Evolutionary conservation across 2,888 invertebrate species (phyloP), one percentile per base, ranked within the genome.

Genomic region (Patella pellucida): DNA sequence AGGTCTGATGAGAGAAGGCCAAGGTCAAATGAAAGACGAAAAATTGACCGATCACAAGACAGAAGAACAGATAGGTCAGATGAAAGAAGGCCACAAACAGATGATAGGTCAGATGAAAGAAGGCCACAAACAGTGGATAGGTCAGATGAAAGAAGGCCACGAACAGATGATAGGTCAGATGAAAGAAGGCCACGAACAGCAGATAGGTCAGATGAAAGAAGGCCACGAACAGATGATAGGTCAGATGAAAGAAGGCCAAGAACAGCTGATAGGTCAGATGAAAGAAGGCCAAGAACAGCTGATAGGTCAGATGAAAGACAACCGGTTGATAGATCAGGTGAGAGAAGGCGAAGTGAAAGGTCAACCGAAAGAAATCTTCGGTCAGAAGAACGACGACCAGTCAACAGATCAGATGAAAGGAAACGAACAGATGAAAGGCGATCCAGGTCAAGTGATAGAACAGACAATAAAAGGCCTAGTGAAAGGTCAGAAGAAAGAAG

Each of bases 211-310:
- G 69, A 23, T 73, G 75, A 4, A 68, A 72, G 7, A 4, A 41
- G 41, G n/a, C n/a, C n/a, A 78, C 75, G 19, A 77, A 78, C 7
- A 81, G 82, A 68, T 79, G 81, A 14, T 80, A 81, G 31, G 79
- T 78, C 67, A 68, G 74, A 69, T 50, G 72, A 69, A 56, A 77
- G 67, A 70, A 74, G 72, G 72, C 76, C n/a, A n/a, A n/a, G n/a
- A n/a, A n/a, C 68, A 41, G 41, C 9, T 9, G 9, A 16, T 31
- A 73, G 15, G n/a, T 15, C 15, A 71, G 69, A 23, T 73, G 75
- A 4, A 68, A 72, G 7, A 4, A 41, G 41, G 78, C 75, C n/a
- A n/a, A n/a, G 19, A 77, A 78, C 7, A 81, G 82, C 67, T 79
- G 81, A 14, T 80, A 81, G 31, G 79, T n/a, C n/a, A n/a, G 69